Evolutionary conservation across 2,797 vertebrate species (phyloP).

Genomic region (Pangasius macronema): DNA sequence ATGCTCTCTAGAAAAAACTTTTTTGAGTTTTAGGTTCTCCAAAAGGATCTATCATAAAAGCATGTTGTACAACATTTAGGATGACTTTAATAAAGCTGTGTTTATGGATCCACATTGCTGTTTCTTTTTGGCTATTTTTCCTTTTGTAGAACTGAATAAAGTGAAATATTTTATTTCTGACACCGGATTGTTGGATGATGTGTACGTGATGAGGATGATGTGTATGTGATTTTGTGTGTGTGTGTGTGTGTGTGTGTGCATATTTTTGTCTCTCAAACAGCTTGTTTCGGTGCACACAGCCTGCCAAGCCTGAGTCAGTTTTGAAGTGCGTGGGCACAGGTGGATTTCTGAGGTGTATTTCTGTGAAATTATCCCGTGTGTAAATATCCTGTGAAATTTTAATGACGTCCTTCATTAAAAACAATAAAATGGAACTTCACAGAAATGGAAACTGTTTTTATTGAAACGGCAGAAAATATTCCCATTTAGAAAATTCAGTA

Average conservation of each 20-base stretch:
- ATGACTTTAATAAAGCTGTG: too few relatives aligned
- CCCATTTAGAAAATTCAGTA: not conserved
- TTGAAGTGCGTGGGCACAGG: not conserved
- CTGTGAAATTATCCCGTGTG: not conserved
- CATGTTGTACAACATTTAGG: too few relatives aligned
- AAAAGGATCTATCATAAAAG: too few relatives aligned
- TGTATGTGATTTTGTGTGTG: too few relatives aligned
- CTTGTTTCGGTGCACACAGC: not conserved
- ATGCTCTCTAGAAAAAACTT: too few relatives aligned
- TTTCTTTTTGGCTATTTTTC: not conserved
- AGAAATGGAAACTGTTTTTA: not conserved
- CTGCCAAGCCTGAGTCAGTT: conserved; percentile 12
- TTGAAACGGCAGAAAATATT: not conserved
- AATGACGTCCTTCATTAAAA: not conserved
- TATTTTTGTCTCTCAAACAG: not conserved
- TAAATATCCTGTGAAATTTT: not conserved
- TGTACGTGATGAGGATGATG: too few relatives aligned
- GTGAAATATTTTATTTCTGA: not conserved
- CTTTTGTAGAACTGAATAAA: not conserved
- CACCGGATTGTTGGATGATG: not conserved
- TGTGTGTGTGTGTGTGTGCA: not conserved
- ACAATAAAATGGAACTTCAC: not conserved
- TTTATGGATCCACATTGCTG: too few relatives aligned
- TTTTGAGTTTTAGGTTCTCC: too few relatives aligned
- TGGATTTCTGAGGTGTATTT: not conserved